These are phyloP conservation scores for Brachypalpus laphriformis DNA, from an alignment of 2,888 invertebrate species.

Conservation along the genomic window DNA sequence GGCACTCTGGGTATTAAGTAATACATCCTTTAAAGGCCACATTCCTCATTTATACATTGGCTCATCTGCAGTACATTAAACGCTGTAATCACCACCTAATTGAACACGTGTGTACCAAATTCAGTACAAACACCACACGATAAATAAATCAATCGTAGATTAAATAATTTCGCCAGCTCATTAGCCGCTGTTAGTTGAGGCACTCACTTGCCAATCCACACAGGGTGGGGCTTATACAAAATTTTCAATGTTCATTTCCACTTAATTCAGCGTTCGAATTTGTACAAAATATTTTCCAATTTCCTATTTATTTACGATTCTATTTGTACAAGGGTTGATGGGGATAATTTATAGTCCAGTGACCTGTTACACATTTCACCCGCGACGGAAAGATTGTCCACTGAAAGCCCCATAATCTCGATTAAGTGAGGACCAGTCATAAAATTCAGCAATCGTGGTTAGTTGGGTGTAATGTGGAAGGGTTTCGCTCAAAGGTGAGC, in stretches of 20 bases:
- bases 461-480: neutral
- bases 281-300: constrained; percentile 20
- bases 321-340: constrained; percentile 29
- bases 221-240: neutral
- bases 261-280: neutral
- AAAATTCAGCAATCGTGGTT: neutral
- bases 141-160: constrained; percentile 53
- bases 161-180: constrained; percentile 35
- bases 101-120: constrained; percentile 21
- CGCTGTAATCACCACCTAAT: constrained; percentile 35
- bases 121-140: neutral
- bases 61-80: constrained; percentile 73
- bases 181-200: neutral
- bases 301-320: constrained; percentile 40
- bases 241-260: constrained; percentile 34
- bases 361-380: constrained; percentile 33
- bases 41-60: neutral
- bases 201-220: neutral
- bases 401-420: neutral
- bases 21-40: neutral
- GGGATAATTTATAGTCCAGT: constrained; percentile 11
- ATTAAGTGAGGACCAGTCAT: neutral
- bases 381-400: neutral
- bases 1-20: neutral
- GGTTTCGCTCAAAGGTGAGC: neutral